Evolutionary conservation across 2,888 invertebrate species (phyloP).

Genomic region (Alcis repandata): DNA sequence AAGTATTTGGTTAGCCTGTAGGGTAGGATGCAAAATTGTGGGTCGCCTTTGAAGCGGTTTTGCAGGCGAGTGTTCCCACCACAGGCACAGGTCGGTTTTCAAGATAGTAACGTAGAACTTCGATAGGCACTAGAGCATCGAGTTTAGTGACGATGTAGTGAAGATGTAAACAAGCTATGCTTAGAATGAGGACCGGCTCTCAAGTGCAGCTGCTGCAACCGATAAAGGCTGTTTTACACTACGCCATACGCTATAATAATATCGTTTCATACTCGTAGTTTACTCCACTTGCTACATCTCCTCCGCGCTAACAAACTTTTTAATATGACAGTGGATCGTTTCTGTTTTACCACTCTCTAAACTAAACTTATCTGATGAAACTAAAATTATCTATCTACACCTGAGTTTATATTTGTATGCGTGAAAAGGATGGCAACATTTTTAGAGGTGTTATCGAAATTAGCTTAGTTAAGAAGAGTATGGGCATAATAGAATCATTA

Average conservation of each 20-base stretch:
- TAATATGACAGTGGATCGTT: too few relatives aligned
- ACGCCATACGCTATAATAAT: background rate
- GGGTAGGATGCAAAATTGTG: too few relatives aligned
- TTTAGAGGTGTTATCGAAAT: too few relatives aligned
- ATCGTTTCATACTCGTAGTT: background rate
- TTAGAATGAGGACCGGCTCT: slow-evolving; percentile 4
- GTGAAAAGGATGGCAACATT: too few relatives aligned
- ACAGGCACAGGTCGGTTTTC: background rate
- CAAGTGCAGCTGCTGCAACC: slow-evolving; percentile 8
- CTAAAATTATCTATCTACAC: too few relatives aligned
- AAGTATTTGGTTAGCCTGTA: too few relatives aligned
- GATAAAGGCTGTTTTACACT: slow-evolving; percentile 5
- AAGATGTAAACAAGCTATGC: slow-evolving; percentile 10
- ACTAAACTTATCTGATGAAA: too few relatives aligned
- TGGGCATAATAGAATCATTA: too few relatives aligned
- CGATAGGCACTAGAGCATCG: slow-evolving; percentile 9
- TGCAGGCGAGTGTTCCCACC: background rate
- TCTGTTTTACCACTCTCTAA: too few relatives aligned
- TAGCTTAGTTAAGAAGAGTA: too few relatives aligned
- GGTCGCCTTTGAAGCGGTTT: too few relatives aligned
- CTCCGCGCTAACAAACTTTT: background rate
- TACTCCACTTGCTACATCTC: background rate
- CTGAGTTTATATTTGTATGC: too few relatives aligned
- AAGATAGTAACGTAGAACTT: slow-evolving; percentile 8
- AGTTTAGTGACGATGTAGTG: slow-evolving; percentile 7